Evolutionary conservation across 53 echinoderm and acorn worm species (phyloP).

Genomic region (Antedon mediterranea): DNA sequence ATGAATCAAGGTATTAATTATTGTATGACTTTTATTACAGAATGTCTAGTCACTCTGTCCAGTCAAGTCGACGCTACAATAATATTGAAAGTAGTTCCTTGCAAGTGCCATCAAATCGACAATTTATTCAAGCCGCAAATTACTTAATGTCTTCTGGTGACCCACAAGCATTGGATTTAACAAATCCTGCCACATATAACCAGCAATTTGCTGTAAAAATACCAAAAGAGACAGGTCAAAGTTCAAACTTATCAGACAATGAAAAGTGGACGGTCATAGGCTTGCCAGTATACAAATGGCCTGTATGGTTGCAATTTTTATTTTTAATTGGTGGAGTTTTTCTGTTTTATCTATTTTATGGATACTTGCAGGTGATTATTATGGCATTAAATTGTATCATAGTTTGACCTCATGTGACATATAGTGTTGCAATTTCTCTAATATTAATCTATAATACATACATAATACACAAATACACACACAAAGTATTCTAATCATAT

Average conservation of each 20-base stretch:
- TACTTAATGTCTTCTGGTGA: neutral
- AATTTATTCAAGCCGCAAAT: neutral
- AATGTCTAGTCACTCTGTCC: no score
- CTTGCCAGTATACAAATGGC: constrained; percentile 22
- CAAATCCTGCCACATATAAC: neutral
- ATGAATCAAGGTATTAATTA: no score
- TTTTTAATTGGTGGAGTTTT: constrained; percentile 45
- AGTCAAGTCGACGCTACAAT: no score
- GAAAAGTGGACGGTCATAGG: constrained; percentile 25
- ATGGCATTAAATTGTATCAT: no score
- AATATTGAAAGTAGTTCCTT: no score
- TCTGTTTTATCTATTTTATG: constrained; percentile 60
- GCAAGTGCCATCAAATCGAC: neutral
- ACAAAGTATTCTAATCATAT: no score
- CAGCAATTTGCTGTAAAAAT: neutral
- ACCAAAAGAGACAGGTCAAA: neutral
- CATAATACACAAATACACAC: no score
- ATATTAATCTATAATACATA: no score
- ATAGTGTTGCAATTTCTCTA: no score
- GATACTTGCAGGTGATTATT: constrained; percentile 76
- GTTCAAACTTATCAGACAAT: neutral
- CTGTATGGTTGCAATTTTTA: constrained; percentile 18
- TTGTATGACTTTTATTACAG: no score
- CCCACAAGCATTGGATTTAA: neutral
- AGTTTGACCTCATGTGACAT: no score